Conservation (phyloP, 2,797 vertebrate species). For the Rhinoraja longicauda region DNA sequence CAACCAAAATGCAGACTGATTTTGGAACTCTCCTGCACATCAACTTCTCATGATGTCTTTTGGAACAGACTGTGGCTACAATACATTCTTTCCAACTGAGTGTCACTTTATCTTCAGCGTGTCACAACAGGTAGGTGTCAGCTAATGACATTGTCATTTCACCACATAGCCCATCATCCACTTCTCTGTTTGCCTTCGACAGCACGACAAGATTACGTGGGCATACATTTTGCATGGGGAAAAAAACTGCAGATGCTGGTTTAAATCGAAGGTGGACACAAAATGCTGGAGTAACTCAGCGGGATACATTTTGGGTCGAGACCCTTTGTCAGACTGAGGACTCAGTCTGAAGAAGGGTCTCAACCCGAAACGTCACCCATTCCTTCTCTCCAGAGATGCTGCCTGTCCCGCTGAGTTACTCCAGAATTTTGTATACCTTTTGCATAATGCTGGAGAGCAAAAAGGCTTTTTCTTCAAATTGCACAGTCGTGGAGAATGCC, state of each 20-base stretch:
- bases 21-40: background rate
- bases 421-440: no score
- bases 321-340: no score
- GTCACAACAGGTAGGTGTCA: background rate
- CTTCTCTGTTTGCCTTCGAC: background rate
- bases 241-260: no score
- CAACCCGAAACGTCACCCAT: no score
- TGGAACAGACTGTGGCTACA: background rate
- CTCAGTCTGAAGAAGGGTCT: no score
- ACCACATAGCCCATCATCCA: background rate
- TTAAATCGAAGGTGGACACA: no score
- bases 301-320: no score
- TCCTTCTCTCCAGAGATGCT: no score
- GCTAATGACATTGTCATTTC: background rate
- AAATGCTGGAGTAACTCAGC: no score
- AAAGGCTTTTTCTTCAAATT: background rate
- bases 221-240: no score
- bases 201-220: background rate
- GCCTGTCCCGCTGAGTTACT: no score
- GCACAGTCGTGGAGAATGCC: background rate
- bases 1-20: background rate
- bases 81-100: background rate
- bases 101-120: background rate
- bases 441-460: background rate
- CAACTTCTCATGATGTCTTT: background rate